Evolutionary conservation across 2,888 invertebrate species (phyloP), one percentile per base, ranked within the genome.

Genomic region (Dasysyrphus albostriatus): DNA sequence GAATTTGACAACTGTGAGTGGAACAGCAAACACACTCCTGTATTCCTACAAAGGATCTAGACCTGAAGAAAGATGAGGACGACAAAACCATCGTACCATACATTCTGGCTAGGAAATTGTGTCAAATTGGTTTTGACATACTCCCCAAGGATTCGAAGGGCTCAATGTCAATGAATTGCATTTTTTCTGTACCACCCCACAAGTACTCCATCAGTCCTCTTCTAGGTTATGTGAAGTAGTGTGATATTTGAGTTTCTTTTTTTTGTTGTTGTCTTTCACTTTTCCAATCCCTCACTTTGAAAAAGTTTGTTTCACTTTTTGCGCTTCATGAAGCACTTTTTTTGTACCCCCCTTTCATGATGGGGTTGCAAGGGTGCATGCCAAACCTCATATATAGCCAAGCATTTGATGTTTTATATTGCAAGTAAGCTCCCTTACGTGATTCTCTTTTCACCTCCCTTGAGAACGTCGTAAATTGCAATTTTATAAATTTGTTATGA

Each of bases 401-500:
- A 65, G 37, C 49, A 44, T 65, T 72, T 76, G 44, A 49, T 47
- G 44, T 47, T 39, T 9, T 63, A 51, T 69, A 74, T 59, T 78
- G 83, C 67, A 77, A 69, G 78, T 69, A 73, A 73, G 73, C 65
- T 54, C 44, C 59, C 67, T 39, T 47, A 42, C 67, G 49, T 72
- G 67, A 37, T 77, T 39, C 73, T 69, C 76, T 39, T 56, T 47
- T 34, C 9, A 74, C 73, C 81, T 78, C 58, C 56, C 56, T 65
- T 70, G 70, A 74, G 78, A 70, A 65, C 59, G 82, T 72, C 82
- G 75, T 87, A 87, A 82, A 82, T 82, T 87, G 87, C 87, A 87
- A 83, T 83, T 82, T 87, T 83, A 87, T 87, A 87, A 87, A 87
- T 87, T 87, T 87, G 87, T 87, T 79, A 87, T 87, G 87, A 87